Evolutionary conservation across 2,888 invertebrate species (phyloP).

Genomic region (Oligia fasciuncula): DNA sequence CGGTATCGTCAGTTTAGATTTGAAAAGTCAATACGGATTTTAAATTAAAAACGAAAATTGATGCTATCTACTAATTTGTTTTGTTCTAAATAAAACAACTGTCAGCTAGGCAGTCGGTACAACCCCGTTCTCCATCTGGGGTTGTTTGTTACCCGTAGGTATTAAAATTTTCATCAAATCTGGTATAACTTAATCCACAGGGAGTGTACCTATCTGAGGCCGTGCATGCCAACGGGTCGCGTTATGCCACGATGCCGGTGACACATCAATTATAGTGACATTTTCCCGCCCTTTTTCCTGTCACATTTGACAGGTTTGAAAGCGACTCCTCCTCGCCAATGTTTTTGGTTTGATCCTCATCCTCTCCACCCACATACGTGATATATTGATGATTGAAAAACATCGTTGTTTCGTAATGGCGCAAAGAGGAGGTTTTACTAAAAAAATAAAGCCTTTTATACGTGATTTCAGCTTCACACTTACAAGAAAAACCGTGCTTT

Average conservation of each 20-base stretch:
- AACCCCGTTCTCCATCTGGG: slow-evolving; percentile 59
- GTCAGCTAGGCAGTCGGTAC: slow-evolving; percentile 46
- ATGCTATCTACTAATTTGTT: slow-evolving; percentile 40
- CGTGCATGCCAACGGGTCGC: slow-evolving; percentile 83
- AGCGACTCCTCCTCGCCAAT: slow-evolving; percentile 86
- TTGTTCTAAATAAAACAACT: slow-evolving; percentile 52
- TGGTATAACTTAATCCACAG: slow-evolving; percentile 82
- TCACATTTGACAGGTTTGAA: slow-evolving; percentile 89
- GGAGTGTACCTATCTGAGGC: slow-evolving; percentile 77
- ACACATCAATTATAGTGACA: slow-evolving; percentile 90
- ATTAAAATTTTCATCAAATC: slow-evolving; percentile 78
- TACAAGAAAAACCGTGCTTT: slow-evolving; percentile 2
- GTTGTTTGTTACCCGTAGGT: slow-evolving; percentile 61
- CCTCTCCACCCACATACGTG: slow-evolving; percentile 72
- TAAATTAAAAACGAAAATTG: slow-evolving; percentile 19
- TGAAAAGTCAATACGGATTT: slow-evolving; percentile 15
- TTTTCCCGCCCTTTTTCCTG: slow-evolving; percentile 89
- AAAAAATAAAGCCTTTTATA: slow-evolving; percentile 55
- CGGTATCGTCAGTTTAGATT: slow-evolving; percentile 10
- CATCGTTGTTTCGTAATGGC: slow-evolving; percentile 56
- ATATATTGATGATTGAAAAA: slow-evolving; percentile 73
- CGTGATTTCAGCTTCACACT: slow-evolving; percentile 61
- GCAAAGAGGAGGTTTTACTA: slow-evolving; percentile 54
- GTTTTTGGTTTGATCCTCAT: slow-evolving; percentile 81
- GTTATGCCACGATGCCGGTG: slow-evolving; percentile 85